Base-by-base conservation (phyloP, 2,888 invertebrate species). In the Diplolepis rosae region DNA sequence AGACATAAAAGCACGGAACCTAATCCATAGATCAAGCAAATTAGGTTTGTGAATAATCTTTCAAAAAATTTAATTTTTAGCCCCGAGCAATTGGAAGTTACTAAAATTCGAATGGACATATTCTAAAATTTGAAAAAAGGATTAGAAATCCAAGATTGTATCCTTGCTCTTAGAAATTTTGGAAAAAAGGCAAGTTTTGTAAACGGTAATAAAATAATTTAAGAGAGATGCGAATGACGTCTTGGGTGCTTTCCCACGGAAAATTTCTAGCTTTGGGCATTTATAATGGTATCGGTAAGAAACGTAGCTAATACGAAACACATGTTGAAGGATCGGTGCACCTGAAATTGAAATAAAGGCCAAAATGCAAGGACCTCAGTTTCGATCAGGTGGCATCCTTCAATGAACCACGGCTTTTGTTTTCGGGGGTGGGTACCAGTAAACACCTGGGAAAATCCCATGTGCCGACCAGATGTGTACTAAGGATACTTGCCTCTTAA, bases 291-390 rank as follows among this genome's bases (percentile, higher is more conserved):
- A 24, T 35, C 24, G 32, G n/a, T 66, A 66, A 45, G 52, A 65
- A 68, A 51, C 61, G 76, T 66, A 66, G 81, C 79, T 85, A 86
- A 86, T 84, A 79, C 84, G 78, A 85, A 86, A 85, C 85, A 86
- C 81, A 80, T 84, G 83, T 80, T 80, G 66, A 35, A 22, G 52
- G 66, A 69, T 68, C 61, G 68, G 70, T 70, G 70, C 78, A 82
- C 79, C 81, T 80, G 78, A 83, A 69, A 71, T 54, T 22, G 61
- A 68, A 42, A 66, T 76, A 77, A 73, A 54, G 70, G 73, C 77
- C 68, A 61, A 61, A 32, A 2, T 61, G 56, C 32, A 48, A 54
- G 30, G n/a, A n/a, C n/a, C n/a, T n/a, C n/a, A n/a, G n/a, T n/a
- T n/a, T n/a, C n/a, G n/a, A n/a, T n/a, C n/a, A n/a, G n/a, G 54